Conservation (phyloP, 2,797 vertebrate species). For the Linurgus olivaceus region DNA sequence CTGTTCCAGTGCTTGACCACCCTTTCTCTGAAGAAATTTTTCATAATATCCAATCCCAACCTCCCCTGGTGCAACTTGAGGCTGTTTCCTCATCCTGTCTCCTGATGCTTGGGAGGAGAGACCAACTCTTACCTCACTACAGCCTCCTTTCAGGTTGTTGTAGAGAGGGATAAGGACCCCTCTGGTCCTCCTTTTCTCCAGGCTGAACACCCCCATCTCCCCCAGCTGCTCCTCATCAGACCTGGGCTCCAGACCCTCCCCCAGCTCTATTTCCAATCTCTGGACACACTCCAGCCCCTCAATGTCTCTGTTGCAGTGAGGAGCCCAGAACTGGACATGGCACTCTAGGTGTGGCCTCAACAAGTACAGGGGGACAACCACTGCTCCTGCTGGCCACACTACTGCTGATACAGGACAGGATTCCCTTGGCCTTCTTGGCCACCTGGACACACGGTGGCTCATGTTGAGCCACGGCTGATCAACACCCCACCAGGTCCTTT, state of each 20-base stretch:
- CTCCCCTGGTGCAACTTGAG: rapidly evolving
- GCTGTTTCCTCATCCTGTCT: neutral
- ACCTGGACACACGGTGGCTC: rapidly evolving
- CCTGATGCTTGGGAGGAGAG: neutral
- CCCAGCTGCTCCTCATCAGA: rapidly evolving
- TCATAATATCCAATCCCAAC: neutral
- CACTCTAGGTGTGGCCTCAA: rapidly evolving
- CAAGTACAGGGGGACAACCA: rapidly evolving
- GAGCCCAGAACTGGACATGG: neutral
- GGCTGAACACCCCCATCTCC: neutral
- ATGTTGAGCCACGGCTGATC: neutral
- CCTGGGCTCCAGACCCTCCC: neutral
- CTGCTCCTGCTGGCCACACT: neutral
- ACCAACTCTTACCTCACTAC: neutral
- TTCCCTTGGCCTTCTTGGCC: too few relatives aligned
- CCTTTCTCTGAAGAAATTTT: neutral
- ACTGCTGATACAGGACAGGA: neutral
- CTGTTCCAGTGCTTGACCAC: neutral
- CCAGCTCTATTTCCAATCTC: rapidly evolving
- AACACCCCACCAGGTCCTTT: neutral
- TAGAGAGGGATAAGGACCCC: neutral
- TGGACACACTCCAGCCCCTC: rapidly evolving
- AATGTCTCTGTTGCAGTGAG: neutral
- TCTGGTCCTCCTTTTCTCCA: neutral
- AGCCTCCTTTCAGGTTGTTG: neutral